Evolutionary conservation across 2,797 vertebrate species (phyloP).

Genomic region (Fistularia commersonii): DNA sequence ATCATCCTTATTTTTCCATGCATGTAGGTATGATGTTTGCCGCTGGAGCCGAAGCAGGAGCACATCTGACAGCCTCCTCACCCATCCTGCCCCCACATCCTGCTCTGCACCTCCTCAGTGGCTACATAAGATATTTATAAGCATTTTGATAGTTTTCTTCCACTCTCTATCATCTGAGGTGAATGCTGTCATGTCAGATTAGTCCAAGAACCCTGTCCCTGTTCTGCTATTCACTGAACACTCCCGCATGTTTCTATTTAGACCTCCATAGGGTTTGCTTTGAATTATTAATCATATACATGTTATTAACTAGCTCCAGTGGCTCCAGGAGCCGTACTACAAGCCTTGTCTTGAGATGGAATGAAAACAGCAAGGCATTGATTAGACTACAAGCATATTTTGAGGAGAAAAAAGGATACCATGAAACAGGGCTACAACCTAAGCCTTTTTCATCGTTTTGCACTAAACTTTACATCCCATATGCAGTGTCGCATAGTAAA

Average conservation of each 20-base stretch:
- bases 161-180: slow-evolving; percentile 68
- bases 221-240: slow-evolving; percentile 41
- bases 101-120: slow-evolving; percentile 24
- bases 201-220: slow-evolving; percentile 37
- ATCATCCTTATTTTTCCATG: slow-evolving; percentile 20
- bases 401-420: not conserved
- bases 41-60: slow-evolving; percentile 29
- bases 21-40: slow-evolving; percentile 34
- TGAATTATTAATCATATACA: slow-evolving; percentile 66
- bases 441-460: no score
- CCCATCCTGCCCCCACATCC: slow-evolving; percentile 2
- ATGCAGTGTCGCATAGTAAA: no score
- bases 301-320: slow-evolving; percentile 45
- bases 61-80: slow-evolving; percentile 27
- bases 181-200: slow-evolving; percentile 73
- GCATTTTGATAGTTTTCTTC: slow-evolving; percentile 71
- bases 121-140: slow-evolving; percentile 73
- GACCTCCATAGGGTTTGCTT: slow-evolving; percentile 38
- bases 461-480: no score
- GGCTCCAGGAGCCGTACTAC: slow-evolving; percentile 23
- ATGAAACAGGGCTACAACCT: not conserved
- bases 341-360: slow-evolving; percentile 27
- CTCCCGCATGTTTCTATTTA: slow-evolving; percentile 36
- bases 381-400: slow-evolving; percentile 40
- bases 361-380: slow-evolving; percentile 40